Conservation (phyloP, 2,113 vertebrate species). For the Catharus minimus region DNA sequence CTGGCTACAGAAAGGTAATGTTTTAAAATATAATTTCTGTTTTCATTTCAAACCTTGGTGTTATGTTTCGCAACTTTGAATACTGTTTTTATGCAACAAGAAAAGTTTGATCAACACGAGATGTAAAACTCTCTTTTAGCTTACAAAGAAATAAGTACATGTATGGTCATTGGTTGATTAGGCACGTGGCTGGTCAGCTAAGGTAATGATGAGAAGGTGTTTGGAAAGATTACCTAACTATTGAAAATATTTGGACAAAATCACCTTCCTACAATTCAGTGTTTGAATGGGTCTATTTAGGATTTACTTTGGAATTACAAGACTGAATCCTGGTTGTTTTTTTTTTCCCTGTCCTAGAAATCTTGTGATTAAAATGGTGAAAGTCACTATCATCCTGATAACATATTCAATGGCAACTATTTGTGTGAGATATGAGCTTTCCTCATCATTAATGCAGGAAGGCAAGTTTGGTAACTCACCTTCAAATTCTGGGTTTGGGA, state of each 20-base stretch:
- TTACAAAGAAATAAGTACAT: not conserved
- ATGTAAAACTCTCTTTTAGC: not conserved
- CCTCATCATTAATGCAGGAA: not conserved
- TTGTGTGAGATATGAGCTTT: not conserved
- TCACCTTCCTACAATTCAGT: not conserved
- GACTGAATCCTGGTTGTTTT: not conserved
- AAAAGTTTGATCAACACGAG: not conserved
- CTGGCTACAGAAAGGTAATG: not conserved
- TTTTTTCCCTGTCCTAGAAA: not conserved
- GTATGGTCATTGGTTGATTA: not conserved
- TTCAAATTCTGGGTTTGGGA: not conserved
- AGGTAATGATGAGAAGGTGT: not conserved
- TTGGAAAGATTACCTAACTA: not conserved
- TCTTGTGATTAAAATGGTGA: not conserved
- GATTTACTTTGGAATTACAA: not conserved
- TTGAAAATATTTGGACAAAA: not conserved
- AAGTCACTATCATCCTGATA: accelerated
- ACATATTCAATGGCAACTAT: not conserved
- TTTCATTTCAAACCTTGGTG: not conserved
- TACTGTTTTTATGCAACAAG: not conserved
- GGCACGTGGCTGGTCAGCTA: not conserved
- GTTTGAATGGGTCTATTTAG: not conserved
- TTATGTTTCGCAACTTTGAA: not conserved
- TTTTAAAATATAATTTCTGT: not conserved
- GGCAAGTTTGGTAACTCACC: not conserved